A percentile compares a stretch with the other conserved stretches of the same genome.
Conservation (phyloP, 2,797 vertebrate species). For the Pipistrellus pygmaeus region DNA sequence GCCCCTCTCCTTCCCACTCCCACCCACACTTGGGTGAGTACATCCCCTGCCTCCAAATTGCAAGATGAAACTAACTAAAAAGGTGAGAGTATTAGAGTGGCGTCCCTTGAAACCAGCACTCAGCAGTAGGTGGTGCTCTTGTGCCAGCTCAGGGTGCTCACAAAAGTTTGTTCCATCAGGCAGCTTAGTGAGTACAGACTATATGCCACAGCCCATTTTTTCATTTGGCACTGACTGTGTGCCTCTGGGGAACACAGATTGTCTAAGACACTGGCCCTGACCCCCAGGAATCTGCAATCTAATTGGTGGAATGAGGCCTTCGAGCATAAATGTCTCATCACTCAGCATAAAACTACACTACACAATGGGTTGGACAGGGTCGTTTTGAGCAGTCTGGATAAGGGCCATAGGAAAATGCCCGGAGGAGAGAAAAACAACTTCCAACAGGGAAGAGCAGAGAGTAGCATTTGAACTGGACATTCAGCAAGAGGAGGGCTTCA, state of each 20-base stretch:
- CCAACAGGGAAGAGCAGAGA: background rate
- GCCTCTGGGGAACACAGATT: constrained; percentile 5
- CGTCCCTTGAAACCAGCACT: background rate
- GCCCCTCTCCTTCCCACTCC: background rate
- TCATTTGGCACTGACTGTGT: background rate
- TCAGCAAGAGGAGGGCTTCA: background rate
- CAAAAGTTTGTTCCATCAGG: background rate
- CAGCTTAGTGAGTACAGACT: background rate
- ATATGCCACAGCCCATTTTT: background rate
- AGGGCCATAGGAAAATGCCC: background rate
- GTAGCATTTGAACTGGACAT: background rate
- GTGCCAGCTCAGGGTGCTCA: constrained; percentile 10
- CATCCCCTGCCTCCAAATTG: background rate
- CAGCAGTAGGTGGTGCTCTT: constrained; percentile 81
- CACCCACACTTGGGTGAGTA: background rate
- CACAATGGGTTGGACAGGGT: background rate
- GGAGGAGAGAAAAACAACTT: background rate
- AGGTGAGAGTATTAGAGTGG: background rate
- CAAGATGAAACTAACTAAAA: background rate
- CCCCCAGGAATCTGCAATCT: background rate
- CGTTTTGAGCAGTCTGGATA: background rate
- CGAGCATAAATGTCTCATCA: background rate
- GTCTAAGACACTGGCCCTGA: constrained; percentile 16
- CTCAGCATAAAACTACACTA: background rate
- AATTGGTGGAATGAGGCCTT: background rate